A percentile compares a stretch with the other conserved stretches of the same genome.
phyloP scores from a whole-genome alignment of 2,113 vertebrate species.

The Aptenodytes patagonicus region DNA sequence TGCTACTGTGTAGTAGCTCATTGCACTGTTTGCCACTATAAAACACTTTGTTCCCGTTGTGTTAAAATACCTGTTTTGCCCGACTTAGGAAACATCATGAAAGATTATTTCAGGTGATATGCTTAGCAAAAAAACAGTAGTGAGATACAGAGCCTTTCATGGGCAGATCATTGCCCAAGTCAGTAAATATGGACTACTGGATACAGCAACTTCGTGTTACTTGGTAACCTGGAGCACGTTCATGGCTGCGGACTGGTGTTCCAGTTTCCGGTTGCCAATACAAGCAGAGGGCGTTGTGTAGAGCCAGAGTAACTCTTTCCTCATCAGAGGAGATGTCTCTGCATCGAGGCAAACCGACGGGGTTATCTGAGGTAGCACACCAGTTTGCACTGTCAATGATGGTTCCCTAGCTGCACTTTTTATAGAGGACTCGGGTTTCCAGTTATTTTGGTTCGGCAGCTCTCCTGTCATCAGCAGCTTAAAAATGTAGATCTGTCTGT shows the following conservation, averaged over 20 bases:
- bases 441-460: constrained; percentile 20
- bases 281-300: not conserved
- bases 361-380: not conserved
- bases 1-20: not conserved
- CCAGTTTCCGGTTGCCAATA: not conserved
- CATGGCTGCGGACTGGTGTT: not conserved
- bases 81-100: not conserved
- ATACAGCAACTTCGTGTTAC: not conserved
- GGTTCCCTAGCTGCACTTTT: constrained; percentile 19
- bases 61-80: not conserved
- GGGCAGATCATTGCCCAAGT: constrained; percentile 5
- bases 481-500: not conserved
- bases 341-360: not conserved
- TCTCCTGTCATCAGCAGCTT: not conserved
- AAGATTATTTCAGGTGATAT: not conserved
- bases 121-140: not conserved
- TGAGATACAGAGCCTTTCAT: not conserved
- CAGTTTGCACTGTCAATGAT: not conserved
- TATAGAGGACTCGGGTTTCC: constrained; percentile 43
- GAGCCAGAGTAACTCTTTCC: not conserved
- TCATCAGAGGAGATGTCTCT: not conserved
- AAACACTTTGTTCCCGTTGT: not conserved
- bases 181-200: constrained; percentile 2
- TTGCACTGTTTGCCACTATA: not conserved
- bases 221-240: not conserved